Percentiles rank a stretch among this genome's conserved stretches.
These are phyloP conservation scores for Caenorhabditis doughertyi DNA, from an alignment of 2,888 invertebrate species.

Conservation along the genomic window DNA sequence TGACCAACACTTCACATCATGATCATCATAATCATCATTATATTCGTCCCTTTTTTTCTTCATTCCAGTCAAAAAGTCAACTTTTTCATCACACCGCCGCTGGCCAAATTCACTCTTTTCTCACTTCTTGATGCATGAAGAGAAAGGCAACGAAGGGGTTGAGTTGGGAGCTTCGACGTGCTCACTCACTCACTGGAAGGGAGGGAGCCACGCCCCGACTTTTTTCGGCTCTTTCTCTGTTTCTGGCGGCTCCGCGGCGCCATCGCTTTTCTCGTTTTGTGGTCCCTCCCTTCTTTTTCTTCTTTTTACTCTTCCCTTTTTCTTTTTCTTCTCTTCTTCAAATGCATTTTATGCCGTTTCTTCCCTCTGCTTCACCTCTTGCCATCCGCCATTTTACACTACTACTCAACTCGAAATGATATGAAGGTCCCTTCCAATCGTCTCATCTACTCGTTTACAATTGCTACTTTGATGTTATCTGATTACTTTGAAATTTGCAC, in stretches of 20 bases:
- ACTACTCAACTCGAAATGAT: slow-evolving; percentile 32
- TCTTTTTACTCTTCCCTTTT: slow-evolving; percentile 9
- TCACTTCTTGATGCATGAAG: slow-evolving; percentile 46
- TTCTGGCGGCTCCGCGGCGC: slow-evolving; percentile 24
- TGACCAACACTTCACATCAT: not conserved
- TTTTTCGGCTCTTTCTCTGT: slow-evolving; percentile 28
- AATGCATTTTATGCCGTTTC: slow-evolving; percentile 28
- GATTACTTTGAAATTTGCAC: slow-evolving; percentile 1
- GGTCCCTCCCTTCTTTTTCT: slow-evolving; percentile 37
- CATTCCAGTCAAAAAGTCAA: slow-evolving; percentile 17
- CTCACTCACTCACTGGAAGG: slow-evolving; percentile 9
- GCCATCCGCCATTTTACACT: slow-evolving; percentile 36
- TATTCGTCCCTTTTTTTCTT: slow-evolving; percentile 1
- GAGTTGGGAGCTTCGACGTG: slow-evolving; percentile 23
- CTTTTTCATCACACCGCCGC: slow-evolving; percentile 26
- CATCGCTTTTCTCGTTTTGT: slow-evolving; percentile 43
- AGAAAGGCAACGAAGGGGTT: slow-evolving; percentile 3
- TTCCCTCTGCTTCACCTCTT: slow-evolving; percentile 43
- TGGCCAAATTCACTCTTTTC: slow-evolving; percentile 39
- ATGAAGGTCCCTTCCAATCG: slow-evolving; percentile 23
- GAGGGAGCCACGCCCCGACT: slow-evolving; percentile 35
- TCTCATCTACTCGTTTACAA: slow-evolving; percentile 28
- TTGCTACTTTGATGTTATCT: slow-evolving; percentile 45
- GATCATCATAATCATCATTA: slow-evolving; percentile 21
- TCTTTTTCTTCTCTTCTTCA: slow-evolving; percentile 37